Percentiles rank a stretch among this genome's conserved stretches.
These are phyloP conservation scores for Echinarachnius parma DNA, from an alignment of 53 echinoderm and acorn worm species.

Conservation along the genomic window DNA sequence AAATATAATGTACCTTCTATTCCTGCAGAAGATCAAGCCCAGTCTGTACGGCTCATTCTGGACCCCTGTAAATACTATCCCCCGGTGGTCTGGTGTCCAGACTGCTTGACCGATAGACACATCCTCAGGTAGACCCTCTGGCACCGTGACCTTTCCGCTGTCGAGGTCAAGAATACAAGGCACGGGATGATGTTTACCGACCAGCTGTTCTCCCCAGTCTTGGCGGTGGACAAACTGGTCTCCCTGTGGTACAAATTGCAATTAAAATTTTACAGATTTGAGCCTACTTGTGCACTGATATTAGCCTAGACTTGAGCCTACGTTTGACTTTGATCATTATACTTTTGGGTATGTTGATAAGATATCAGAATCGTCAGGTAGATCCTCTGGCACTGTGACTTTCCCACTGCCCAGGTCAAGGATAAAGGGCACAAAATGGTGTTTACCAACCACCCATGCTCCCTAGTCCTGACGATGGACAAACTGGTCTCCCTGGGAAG, in stretches of 20 bases:
- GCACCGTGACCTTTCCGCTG: constrained; percentile 53
- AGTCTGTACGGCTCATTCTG: constrained; percentile 82
- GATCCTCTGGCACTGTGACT: constrained; percentile 57
- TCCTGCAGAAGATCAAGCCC: constrained; percentile 63
- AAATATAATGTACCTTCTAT: no score
- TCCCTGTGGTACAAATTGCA: constrained; percentile 48
- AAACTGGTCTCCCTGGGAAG: constrained; percentile 78
- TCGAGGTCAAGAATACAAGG: constrained; percentile 73
- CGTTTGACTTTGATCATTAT: no score
- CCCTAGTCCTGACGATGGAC: constrained; percentile 82
- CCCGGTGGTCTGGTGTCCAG: constrained; percentile 69
- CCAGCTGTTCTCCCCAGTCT: constrained; percentile 85
- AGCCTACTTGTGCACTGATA: no score
- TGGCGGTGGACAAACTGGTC: constrained; percentile 71
- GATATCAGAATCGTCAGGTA: constrained; percentile 70
- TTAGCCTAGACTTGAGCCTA: no score
- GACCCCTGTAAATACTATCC: constrained; percentile 70
- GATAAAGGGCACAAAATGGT: constrained; percentile 69
- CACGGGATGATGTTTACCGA: constrained; percentile 70
- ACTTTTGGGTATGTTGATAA: no score
- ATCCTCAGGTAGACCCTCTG: constrained; percentile 67
- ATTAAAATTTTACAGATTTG: no score
- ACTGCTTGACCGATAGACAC: constrained; percentile 65
- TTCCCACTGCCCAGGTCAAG: constrained; percentile 63
- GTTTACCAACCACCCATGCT: constrained; percentile 67